phyloP scores from a whole-genome alignment of 2,113 vertebrate species.

The Chamaea fasciata region DNA sequence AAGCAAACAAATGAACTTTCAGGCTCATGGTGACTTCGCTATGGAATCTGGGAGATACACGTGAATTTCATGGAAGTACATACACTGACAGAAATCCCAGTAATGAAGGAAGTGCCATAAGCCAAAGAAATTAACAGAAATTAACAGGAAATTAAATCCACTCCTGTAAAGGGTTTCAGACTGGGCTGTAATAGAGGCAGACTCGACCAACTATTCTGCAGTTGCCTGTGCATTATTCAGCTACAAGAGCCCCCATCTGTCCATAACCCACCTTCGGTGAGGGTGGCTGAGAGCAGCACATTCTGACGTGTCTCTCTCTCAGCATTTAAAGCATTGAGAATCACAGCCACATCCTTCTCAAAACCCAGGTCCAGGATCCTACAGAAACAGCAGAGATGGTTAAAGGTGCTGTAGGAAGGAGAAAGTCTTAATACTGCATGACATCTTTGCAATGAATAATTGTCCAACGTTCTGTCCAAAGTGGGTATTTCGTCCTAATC shows the following conservation, averaged over 20 bases:
- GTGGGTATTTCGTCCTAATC: background rate
- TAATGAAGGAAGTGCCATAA: background rate
- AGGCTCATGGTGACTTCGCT: background rate
- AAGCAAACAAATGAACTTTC: background rate
- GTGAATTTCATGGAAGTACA: background rate
- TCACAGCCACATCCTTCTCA: slow-evolving; percentile 88
- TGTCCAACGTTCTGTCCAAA: background rate
- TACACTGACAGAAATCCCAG: background rate
- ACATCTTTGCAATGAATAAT: background rate
- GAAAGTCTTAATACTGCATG: background rate
- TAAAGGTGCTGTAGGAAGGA: background rate
- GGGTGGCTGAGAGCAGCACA: slow-evolving; percentile 90
- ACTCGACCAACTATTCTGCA: background rate
- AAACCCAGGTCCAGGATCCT: slow-evolving; percentile 95
- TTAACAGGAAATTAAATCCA: background rate
- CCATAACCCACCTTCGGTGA: slow-evolving; percentile 76
- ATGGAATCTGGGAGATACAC: background rate
- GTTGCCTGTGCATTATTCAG: background rate
- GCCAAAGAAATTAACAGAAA: background rate
- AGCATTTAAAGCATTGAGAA: slow-evolving; percentile 86
- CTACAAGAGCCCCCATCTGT: background rate
- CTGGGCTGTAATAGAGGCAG: background rate
- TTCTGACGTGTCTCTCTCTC: slow-evolving; percentile 79
- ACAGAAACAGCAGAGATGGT: background rate
- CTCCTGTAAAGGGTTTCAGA: background rate